Conservation (phyloP, 2,888 invertebrate genomes). For the Liopterus haemorrhoidalis region DNA sequence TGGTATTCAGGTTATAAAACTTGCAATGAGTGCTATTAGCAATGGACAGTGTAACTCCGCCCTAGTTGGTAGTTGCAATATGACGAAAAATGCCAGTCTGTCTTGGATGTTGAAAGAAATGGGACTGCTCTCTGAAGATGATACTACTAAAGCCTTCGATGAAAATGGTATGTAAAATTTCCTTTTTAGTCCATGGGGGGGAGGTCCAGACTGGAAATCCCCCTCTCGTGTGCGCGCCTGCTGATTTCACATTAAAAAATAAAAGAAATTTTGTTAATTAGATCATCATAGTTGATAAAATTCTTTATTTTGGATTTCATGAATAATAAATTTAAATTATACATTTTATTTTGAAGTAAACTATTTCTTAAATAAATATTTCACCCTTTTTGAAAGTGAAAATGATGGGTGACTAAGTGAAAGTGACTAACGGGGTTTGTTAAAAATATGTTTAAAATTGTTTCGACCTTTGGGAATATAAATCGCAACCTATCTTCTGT, state of each 20-base stretch:
- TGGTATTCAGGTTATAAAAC: constrained; percentile 60
- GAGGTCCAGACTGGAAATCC: neutral
- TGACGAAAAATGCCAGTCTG: constrained; percentile 58
- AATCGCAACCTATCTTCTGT: too few relatives aligned
- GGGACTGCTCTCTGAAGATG: constrained; percentile 58
- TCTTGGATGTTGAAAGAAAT: constrained; percentile 58
- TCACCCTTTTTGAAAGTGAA: too few relatives aligned
- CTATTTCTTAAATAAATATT: too few relatives aligned
- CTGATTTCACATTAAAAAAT: neutral
- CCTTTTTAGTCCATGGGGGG: neutral
- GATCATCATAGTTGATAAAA: too few relatives aligned
- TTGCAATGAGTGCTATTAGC: constrained; percentile 67
- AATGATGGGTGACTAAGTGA: too few relatives aligned
- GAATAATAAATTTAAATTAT: too few relatives aligned
- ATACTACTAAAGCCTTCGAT: constrained; percentile 60
- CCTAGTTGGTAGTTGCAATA: constrained; percentile 82
- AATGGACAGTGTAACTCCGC: constrained; percentile 85
- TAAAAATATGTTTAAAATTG: too few relatives aligned
- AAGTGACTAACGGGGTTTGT: too few relatives aligned
- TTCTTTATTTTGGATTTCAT: too few relatives aligned
- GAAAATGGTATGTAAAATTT: constrained; percentile 47
- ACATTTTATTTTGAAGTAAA: too few relatives aligned
- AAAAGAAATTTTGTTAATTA: constrained; percentile 10
- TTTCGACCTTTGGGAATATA: too few relatives aligned
- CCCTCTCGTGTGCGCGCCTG: neutral